Evolutionary conservation across 1,140 invertebrate species (phyloP).

Genomic region (Caenorhabditis latens): DNA sequence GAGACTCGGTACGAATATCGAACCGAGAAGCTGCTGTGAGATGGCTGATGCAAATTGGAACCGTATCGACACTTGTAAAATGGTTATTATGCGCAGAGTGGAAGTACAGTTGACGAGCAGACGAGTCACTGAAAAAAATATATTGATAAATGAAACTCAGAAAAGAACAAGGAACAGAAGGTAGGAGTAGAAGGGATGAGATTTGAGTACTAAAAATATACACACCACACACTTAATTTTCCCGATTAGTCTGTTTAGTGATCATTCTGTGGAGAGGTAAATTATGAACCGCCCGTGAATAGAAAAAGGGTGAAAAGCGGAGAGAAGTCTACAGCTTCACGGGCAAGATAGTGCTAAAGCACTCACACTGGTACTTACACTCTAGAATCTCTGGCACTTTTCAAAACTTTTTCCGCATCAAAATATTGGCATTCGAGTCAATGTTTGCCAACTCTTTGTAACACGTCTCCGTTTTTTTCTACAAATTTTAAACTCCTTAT

Average conservation of each 20-base stretch:
- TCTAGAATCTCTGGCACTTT: constrained; percentile 10
- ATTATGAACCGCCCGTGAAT: not conserved
- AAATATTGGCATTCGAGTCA: constrained; percentile 50
- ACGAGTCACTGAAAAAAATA: constrained; percentile 36
- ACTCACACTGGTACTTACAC: constrained; percentile 36
- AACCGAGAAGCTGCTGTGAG: constrained; percentile 45
- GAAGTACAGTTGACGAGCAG: not conserved
- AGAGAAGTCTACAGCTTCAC: not conserved
- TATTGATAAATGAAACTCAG: not conserved
- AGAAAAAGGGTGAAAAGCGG: not conserved
- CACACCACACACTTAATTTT: constrained; percentile 6
- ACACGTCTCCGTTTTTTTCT: constrained; percentile 36
- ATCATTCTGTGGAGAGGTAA: constrained; percentile 2
- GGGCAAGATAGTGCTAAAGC: not conserved
- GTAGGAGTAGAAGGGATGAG: not conserved
- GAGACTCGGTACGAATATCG: constrained; percentile 19
- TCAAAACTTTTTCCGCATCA: constrained; percentile 49
- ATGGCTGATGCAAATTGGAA: constrained; percentile 51
- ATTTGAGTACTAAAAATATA: not conserved
- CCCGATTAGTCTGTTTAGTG: constrained; percentile 43
- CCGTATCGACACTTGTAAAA: constrained; percentile 56
- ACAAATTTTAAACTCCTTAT: constrained; percentile 14
- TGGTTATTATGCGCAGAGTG: constrained; percentile 50
- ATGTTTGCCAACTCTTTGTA: constrained; percentile 49
- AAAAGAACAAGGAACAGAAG: too few relatives aligned